Base-by-base conservation (phyloP, 2,113 vertebrate species). In the Passer montanus region DNA sequence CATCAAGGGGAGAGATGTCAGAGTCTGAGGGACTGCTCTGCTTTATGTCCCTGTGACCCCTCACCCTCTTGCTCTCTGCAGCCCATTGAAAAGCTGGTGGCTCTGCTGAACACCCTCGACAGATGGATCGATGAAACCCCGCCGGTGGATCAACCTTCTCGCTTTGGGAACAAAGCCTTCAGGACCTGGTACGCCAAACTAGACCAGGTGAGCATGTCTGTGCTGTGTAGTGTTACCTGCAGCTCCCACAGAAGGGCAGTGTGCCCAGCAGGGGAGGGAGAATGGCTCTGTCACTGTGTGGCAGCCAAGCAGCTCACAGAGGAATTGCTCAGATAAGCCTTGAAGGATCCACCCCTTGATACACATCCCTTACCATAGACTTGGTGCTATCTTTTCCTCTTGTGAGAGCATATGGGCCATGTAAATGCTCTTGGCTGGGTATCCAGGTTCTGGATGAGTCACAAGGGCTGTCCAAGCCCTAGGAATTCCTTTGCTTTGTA, bases 91-190 rank as follows among this genome's bases (percentile, higher is more conserved):
- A 99, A 99, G 82, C 96, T 99, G 94, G 91, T 99, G 10, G 95
- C 95, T 55, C 97, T 99, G 84, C 97, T 99, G 87, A 98, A 97
- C 79, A 99, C 98, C 6, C 97, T 99, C n/a, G 99, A 99, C 97
- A 98, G 93, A 68, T 99, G 99, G 99, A 99, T 99, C 1, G 98
- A 99, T 41, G 99, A 99, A 98, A 99, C 98, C 1, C 99, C 99
- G 0, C 99, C 99, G 0, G 97, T 99, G 49, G 99, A 99, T 97
- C 99, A 99, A 93, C 99, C 99, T 2, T 99, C 99, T 33, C 98
- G 99, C n/a, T 99, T 99, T 59, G 99, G 99, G 55, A 99, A 99
- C 97, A 99, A 99, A 94, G 99, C 99, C 87, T 99, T 98, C 96
- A 99, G 99, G 97, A 99, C 98, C 84, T 99, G 99, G 99, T 99